Base-by-base conservation (phyloP, 2,888 invertebrate genomes). In the Carpatolechia fugitivella region DNA sequence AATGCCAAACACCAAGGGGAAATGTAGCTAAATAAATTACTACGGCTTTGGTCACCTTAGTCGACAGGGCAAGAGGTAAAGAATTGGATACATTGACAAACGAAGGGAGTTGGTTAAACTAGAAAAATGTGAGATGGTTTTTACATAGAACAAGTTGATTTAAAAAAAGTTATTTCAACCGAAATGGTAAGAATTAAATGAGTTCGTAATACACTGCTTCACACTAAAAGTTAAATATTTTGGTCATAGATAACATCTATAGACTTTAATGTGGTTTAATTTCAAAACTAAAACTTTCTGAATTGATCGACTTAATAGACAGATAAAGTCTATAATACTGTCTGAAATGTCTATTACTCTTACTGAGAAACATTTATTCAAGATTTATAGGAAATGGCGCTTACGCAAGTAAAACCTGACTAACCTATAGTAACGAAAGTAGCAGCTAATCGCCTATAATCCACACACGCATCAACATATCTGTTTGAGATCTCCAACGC, bases 1-100 rank as follows among this genome's bases (percentile, higher is more conserved):
- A 69, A 62, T 64, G 64, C 66, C 63, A 71, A 66, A 78, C 76
- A 76, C 72, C 73, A 66, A 62, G 56, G 53, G 47, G 55, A 60
- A 56, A 20, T n/a, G n/a, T 7, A 38, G 7, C 24, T 47, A 47
- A 47, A 47, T 48, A 58, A 62, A 63, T 62, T 60, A 61, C 61
- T 20, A 35, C 3, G n/a, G 20, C 8, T 49, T 47, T 47, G 47
- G 47, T 14, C 47, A 31, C 30, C 29, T 8, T n/a, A 11, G 20
- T n/a, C 20, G 11, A 20, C 20, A 11, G 10, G 20, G 20, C 5
- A 16, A 11, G 33, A 38, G 14, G 14, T 14, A 7, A 14, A 38
- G n/a, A 38, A 14, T 13, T 38, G 14, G 13, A 38, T 3, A 4
- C 13, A 14, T 38, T 38, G 38, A 33, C 3, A 33, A 10, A 33